Conservation (phyloP, 1,140 invertebrate species). For the Doryteuthis pealeii region DNA sequence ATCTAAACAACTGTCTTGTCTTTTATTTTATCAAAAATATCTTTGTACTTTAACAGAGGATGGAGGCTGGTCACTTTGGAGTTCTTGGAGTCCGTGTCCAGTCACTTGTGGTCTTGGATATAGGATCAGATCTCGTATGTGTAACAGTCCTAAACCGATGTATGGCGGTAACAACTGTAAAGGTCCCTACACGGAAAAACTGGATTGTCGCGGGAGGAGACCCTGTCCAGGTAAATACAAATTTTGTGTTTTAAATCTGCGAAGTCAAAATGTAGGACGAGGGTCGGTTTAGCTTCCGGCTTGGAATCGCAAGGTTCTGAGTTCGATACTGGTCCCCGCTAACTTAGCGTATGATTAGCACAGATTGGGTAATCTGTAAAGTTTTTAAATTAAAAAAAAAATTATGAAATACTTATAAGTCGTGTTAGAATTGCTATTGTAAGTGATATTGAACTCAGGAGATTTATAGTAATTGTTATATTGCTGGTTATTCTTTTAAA, state of each 20-base stretch:
- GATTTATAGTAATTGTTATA: too few species aligned
- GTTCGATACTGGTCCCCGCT: too few species aligned
- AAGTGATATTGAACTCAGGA: too few species aligned
- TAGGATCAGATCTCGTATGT: slow-evolving; percentile 39
- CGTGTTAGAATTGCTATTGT: not conserved
- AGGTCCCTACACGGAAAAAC: slow-evolving; percentile 29
- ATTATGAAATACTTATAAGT: slow-evolving; percentile 4
- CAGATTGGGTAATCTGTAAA: not conserved
- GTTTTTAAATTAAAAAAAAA: slow-evolving; percentile 8
- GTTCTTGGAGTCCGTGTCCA: slow-evolving; percentile 53
- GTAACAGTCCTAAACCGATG: slow-evolving; percentile 46
- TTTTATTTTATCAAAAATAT: too few species aligned
- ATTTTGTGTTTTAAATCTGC: not conserved
- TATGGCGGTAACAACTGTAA: slow-evolving; percentile 43
- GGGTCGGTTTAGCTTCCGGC: not conserved
- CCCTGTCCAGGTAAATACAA: slow-evolving; percentile 41
- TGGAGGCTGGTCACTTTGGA: slow-evolving; percentile 59
- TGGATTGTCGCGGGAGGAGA: slow-evolving; percentile 28
- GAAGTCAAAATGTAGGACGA: not conserved
- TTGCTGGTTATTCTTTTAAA: not conserved
- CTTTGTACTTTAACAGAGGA: slow-evolving; percentile 47
- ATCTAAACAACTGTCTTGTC: too few species aligned
- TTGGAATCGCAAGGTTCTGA: too few species aligned
- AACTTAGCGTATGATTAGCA: too few species aligned
- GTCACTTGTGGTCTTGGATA: slow-evolving; percentile 51